A percentile compares a stretch with the other conserved stretches of the same genome.
Evolutionary conservation across 2,888 invertebrate genomes (phyloP).

Genomic region (Nephrotoma appendiculata): DNA sequence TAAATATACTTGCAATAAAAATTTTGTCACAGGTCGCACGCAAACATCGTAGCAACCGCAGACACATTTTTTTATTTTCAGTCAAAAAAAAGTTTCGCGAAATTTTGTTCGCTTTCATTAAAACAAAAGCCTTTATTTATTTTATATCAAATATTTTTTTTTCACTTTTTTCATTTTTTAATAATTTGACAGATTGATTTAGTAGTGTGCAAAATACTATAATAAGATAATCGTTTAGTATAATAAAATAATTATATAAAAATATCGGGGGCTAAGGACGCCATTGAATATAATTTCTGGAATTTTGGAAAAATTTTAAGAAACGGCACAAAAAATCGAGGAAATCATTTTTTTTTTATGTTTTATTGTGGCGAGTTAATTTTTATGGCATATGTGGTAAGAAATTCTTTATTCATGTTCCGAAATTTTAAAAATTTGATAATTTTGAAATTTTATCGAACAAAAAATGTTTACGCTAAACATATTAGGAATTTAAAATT

Average conservation of each 20-base stretch:
- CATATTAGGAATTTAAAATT: no score
- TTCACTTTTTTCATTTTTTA: background rate
- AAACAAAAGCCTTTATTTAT: background rate
- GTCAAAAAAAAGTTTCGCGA: background rate
- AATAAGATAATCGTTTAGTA: background rate
- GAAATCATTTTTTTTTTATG: background rate
- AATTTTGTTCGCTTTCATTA: background rate
- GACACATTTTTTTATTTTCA: background rate
- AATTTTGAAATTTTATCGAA: no score
- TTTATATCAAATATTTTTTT: background rate
- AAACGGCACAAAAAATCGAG: background rate
- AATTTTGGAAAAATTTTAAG: background rate
- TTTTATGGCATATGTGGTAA: background rate
- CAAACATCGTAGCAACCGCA: background rate
- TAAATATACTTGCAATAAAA: no score
- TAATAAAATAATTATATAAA: background rate
- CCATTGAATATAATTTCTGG: background rate
- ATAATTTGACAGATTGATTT: background rate
- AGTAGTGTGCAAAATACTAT: background rate
- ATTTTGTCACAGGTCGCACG: no score
- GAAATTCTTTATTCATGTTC: background rate
- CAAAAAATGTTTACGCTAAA: no score
- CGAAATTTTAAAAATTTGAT: no score
- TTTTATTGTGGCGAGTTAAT: background rate
- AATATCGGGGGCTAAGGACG: background rate